Percentiles rank a stretch among this genome's conserved stretches.
Evolutionary conservation across 2,797 vertebrate species (phyloP).

Genomic region (Artibeus lituratus): DNA sequence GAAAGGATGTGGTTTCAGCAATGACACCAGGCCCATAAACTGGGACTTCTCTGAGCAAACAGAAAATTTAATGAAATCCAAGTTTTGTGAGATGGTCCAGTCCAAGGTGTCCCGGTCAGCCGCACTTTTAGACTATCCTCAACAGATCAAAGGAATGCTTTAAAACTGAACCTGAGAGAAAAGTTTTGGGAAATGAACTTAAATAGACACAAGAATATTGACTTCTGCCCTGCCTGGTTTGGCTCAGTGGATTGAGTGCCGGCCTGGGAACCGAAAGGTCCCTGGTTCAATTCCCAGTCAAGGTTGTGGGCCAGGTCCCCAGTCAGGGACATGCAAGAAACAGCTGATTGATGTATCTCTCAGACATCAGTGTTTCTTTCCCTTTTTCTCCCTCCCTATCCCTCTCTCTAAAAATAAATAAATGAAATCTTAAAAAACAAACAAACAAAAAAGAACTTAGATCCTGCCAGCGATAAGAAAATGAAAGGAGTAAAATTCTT

Average conservation of each 20-base stretch:
- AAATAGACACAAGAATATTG: neutral
- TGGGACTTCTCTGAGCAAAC: neutral
- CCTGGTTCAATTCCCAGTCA: too few relatives aligned
- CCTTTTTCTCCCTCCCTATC: too few relatives aligned
- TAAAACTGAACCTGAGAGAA: neutral
- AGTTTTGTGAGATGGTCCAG: neutral
- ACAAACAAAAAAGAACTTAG: neutral
- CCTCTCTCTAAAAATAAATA: too few relatives aligned
- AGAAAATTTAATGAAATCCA: neutral
- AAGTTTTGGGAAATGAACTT: neutral
- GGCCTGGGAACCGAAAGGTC: too few relatives aligned
- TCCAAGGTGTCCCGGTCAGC: neutral
- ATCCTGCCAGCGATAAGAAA: neutral
- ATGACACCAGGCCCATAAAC: neutral
- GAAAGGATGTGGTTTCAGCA: neutral
- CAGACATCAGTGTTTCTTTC: too few relatives aligned
- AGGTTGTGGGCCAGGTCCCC: too few relatives aligned
- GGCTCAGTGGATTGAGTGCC: too few relatives aligned
- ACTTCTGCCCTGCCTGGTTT: neutral
- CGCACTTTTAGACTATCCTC: neutral
- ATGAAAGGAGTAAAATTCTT: neutral
- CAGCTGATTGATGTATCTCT: too few relatives aligned
- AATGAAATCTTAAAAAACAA: too few relatives aligned
- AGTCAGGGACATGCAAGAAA: too few relatives aligned
- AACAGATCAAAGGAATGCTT: neutral